phyloP scores from a whole-genome alignment of 2,113 vertebrate genomes.

The Ctenomys sociabilis region DNA sequence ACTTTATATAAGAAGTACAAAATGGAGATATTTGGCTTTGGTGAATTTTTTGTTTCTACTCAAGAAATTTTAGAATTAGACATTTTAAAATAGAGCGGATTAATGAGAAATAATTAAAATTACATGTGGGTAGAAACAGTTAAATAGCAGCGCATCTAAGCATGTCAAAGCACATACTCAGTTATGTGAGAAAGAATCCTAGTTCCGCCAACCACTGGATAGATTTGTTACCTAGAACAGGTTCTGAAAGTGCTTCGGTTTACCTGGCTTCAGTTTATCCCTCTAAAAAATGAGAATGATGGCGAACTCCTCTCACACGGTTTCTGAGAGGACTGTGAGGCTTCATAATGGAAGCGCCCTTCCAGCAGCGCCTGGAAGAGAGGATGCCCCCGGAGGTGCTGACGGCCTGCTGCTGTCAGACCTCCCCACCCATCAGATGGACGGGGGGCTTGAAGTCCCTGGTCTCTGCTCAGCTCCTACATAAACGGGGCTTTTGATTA shows the following conservation, averaged over 20 bases:
- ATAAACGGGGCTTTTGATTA: neutral
- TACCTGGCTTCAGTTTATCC: neutral
- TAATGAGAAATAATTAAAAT: neutral
- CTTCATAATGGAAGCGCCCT: neutral
- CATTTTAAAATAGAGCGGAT: conserved; percentile 11
- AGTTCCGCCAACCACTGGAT: neutral
- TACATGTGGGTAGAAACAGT: neutral
- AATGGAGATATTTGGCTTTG: neutral
- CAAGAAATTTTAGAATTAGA: neutral
- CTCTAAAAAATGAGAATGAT: neutral
- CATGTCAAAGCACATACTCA: neutral
- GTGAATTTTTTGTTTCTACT: neutral
- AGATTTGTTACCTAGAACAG: neutral
- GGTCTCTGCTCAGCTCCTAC: neutral
- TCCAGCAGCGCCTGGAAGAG: neutral
- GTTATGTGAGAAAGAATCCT: neutral
- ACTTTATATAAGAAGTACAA: neutral
- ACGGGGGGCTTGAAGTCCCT: neutral
- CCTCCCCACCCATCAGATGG: neutral
- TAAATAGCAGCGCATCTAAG: neutral
- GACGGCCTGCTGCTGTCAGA: too few relatives aligned
- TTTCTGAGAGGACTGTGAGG: neutral
- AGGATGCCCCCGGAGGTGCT: neutral
- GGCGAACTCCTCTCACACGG: neutral
- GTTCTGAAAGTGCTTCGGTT: neutral